Conservation (phyloP, 2,888 invertebrate species). For the Synergus umbraculus region DNA sequence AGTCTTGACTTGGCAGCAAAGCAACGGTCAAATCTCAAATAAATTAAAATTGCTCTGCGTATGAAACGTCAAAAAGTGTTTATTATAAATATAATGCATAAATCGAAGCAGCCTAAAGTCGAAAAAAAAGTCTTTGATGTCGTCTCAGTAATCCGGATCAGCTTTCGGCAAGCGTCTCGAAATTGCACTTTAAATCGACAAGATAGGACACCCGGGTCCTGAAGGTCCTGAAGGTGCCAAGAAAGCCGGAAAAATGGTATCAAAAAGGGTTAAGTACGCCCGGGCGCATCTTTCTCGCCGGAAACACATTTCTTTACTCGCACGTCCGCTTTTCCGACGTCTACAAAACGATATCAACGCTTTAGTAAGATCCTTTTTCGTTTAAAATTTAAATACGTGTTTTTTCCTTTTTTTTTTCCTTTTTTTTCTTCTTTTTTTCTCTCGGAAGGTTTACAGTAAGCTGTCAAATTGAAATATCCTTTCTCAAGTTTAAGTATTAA, state of each 20-base stretch:
- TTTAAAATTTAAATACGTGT: background rate
- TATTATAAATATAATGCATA: background rate
- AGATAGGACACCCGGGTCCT: conserved; percentile 35
- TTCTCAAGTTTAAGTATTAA: too few species aligned
- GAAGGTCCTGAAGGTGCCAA: background rate
- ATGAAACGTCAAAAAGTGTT: background rate
- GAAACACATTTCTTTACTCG: conserved; percentile 62
- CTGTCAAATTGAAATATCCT: too few species aligned
- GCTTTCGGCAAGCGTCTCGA: conserved; percentile 43
- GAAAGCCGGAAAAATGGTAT: conserved; percentile 57
- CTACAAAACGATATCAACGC: conserved; percentile 51
- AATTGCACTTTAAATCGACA: conserved; percentile 45
- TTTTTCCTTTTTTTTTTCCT: too few species aligned
- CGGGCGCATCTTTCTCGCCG: conserved; percentile 66
- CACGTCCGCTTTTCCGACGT: conserved; percentile 67
- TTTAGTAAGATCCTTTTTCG: conserved; percentile 42
- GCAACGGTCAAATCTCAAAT: background rate
- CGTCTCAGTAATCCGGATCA: conserved; percentile 44
- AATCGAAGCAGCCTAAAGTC: background rate
- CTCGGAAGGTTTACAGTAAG: background rate
- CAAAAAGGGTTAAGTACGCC: conserved; percentile 68
- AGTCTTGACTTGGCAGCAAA: conserved; percentile 21
- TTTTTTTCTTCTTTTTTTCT: background rate
- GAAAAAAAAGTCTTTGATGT: conserved; percentile 23
- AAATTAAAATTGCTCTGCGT: background rate